Evolutionary conservation across 2,888 invertebrate species (phyloP).

Genomic region (Leucophenga montana): DNA sequence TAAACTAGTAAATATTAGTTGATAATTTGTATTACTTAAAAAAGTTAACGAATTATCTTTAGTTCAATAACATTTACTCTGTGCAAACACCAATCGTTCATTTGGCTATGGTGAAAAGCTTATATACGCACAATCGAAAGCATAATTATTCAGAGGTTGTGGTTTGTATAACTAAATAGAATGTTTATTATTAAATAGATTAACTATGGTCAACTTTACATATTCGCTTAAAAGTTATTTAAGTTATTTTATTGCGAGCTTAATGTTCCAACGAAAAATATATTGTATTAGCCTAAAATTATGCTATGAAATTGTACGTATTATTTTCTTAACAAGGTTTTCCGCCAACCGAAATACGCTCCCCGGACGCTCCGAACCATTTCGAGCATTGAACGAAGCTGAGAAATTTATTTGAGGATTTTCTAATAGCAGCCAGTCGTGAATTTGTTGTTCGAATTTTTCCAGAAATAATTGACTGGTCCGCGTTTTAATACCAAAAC

Average conservation of each 20-base stretch:
- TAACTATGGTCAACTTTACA: not conserved
- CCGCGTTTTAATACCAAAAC: slow-evolving; percentile 57
- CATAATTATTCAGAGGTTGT: not conserved
- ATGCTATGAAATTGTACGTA: slow-evolving; percentile 35
- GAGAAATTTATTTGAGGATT: slow-evolving; percentile 39
- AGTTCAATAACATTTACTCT: not conserved
- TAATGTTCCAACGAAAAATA: slow-evolving; percentile 3
- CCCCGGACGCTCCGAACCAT: slow-evolving; percentile 50
- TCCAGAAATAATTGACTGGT: slow-evolving; percentile 56
- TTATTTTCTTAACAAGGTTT: slow-evolving; percentile 46
- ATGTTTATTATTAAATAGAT: slow-evolving; percentile 6
- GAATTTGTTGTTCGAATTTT: slow-evolving; percentile 60
- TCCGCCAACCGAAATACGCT: slow-evolving; percentile 47
- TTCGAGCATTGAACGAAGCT: slow-evolving; percentile 50
- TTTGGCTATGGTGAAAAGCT: not conserved
- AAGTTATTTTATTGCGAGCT: slow-evolving; percentile 21
- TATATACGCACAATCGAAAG: not conserved
- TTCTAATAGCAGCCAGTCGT: slow-evolving; percentile 58
- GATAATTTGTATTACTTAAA: no score
- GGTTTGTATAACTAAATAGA: not conserved
- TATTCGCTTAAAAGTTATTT: slow-evolving; percentile 14
- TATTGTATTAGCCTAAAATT: not conserved
- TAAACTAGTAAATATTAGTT: no score
- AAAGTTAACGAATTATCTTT: no score
- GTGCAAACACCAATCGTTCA: slow-evolving; percentile 21